Conservation (phyloP, 2,888 invertebrate genomes). For the Pogonocherus hispidulus region DNA sequence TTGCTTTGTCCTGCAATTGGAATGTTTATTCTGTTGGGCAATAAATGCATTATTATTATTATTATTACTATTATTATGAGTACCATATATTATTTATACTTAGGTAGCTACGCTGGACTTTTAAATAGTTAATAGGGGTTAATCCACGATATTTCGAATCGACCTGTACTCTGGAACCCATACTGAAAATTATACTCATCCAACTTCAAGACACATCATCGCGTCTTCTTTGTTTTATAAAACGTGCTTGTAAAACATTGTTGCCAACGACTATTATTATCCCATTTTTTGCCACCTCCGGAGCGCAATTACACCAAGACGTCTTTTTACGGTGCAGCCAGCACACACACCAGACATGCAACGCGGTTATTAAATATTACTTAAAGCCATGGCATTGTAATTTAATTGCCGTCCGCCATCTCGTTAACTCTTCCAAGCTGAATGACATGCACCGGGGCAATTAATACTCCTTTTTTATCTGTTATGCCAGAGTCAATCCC, state of each 20-base stretch:
- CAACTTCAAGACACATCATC: neutral
- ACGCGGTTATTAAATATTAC: constrained; percentile 53
- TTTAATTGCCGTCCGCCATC: constrained; percentile 34
- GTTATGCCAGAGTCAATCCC: neutral
- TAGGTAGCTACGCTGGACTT: no score
- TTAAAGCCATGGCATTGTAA: constrained; percentile 40
- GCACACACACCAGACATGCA: constrained; percentile 41
- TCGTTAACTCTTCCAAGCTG: constrained; percentile 20
- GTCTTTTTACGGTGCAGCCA: constrained; percentile 17
- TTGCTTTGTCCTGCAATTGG: no score
- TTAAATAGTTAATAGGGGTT: no score
- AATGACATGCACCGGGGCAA: constrained; percentile 9
- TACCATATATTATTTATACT: no score
- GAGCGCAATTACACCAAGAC: constrained; percentile 13
- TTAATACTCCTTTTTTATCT: constrained; percentile 1
- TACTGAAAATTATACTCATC: constrained; percentile 5
- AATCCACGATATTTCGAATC: no score
- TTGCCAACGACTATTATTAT: constrained; percentile 24
- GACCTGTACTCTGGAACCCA: neutral
- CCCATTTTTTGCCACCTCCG: constrained; percentile 12
- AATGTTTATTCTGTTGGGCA: no score
- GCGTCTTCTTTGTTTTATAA: constrained; percentile 13
- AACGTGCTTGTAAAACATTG: constrained; percentile 22
- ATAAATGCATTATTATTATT: no score
- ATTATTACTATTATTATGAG: no score